Conservation (phyloP, 2,888 invertebrate species). For the Metellina segmentata region DNA sequence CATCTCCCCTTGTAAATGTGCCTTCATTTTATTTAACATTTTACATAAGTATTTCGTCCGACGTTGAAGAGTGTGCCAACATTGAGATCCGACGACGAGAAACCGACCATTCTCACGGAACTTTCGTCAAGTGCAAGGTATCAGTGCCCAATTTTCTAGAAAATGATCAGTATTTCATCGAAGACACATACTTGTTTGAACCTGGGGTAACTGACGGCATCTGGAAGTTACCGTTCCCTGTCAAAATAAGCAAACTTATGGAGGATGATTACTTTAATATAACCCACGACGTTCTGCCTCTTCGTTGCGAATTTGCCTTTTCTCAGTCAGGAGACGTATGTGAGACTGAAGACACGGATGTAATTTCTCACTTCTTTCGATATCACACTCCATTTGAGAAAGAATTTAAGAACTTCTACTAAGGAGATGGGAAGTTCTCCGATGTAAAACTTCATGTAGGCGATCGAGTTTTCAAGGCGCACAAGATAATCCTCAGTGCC, state of each 20-base stretch:
- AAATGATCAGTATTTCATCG: too few relatives aligned
- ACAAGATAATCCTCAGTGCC: constrained; percentile 6
- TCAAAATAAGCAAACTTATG: not conserved
- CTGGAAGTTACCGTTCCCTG: not conserved
- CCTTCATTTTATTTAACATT: not conserved
- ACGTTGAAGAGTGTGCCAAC: not conserved
- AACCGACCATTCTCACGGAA: not conserved
- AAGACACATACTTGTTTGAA: not conserved
- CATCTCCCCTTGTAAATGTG: not conserved
- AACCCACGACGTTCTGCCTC: not conserved
- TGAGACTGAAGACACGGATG: not conserved
- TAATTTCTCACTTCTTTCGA: not conserved
- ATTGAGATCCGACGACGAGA: not conserved
- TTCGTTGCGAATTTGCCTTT: not conserved
- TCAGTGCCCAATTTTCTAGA: not conserved
- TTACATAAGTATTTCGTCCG: not conserved
- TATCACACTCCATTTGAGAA: not conserved
- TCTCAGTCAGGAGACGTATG: not conserved
- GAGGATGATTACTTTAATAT: not conserved
- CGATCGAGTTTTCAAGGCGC: not conserved
- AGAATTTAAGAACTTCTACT: not conserved
- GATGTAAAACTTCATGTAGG: not conserved
- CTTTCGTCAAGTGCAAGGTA: not conserved
- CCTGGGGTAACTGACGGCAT: not conserved
- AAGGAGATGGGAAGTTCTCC: not conserved